A percentile compares a stretch with the other conserved stretches of the same genome.
Conservation (phyloP, 2,797 vertebrate genomes). For the Catharus ustulatus region DNA sequence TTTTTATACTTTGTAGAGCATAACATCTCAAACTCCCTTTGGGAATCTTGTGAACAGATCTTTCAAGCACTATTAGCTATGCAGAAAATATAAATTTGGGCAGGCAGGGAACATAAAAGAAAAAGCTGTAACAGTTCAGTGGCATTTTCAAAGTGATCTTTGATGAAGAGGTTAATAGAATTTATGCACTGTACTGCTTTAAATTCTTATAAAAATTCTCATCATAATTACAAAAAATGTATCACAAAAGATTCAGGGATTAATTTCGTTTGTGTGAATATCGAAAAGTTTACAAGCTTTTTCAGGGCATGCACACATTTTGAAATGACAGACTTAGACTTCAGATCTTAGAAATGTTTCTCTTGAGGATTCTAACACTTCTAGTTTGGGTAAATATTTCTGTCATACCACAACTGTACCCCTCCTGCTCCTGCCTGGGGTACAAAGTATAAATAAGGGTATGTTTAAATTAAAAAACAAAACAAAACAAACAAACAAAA, state of each 20-base stretch:
- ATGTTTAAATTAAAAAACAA: neutral
- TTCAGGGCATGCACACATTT: neutral
- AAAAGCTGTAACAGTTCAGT: neutral
- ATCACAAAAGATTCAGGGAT: neutral
- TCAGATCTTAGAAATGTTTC: neutral
- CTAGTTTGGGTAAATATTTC: neutral
- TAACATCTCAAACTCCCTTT: neutral
- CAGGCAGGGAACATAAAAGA: neutral
- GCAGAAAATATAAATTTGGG: neutral
- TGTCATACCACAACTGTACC: neutral
- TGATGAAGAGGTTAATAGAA: conserved; percentile 13
- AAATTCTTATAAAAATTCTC: neutral
- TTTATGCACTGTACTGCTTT: neutral
- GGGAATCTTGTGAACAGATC: neutral
- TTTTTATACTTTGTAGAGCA: neutral
- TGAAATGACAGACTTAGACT: neutral
- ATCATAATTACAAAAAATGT: neutral
- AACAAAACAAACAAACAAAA: no score
- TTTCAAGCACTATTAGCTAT: neutral
- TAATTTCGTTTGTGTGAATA: neutral
- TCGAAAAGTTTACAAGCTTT: neutral
- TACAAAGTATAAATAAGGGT: neutral
- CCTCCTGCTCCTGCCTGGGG: neutral
- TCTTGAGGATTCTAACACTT: neutral
- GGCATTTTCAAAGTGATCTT: neutral